phyloP scores from a whole-genome alignment of 1,140 invertebrate species.

The Drosophila pachea region DNA sequence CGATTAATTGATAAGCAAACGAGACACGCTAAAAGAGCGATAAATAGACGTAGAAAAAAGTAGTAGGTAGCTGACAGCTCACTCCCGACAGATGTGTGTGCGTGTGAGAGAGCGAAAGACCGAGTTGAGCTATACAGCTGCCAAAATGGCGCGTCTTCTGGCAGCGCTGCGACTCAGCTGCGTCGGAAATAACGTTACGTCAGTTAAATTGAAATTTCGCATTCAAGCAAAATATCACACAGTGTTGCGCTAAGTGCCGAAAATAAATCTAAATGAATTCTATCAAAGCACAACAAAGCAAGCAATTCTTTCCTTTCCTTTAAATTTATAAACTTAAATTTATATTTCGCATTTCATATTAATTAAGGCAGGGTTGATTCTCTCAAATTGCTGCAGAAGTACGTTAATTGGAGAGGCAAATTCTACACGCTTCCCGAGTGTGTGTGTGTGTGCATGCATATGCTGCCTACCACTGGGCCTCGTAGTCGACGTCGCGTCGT shows the following conservation, averaged over 20 bases:
- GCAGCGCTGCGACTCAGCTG: slow-evolving; percentile 3
- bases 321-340: slow-evolving; percentile 16
- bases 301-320: no score
- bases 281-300: not conserved
- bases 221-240: not conserved
- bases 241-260: not conserved
- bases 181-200: slow-evolving; percentile 53
- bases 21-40: slow-evolving; percentile 44
- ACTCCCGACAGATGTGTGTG: not conserved
- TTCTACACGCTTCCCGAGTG: slow-evolving; percentile 15
- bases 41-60: slow-evolving; percentile 31
- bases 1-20: slow-evolving; percentile 63
- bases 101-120: not conserved
- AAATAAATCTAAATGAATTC: slow-evolving; percentile 45
- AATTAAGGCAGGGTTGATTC: slow-evolving; percentile 17
- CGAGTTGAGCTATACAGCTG: not conserved
- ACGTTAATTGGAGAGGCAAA: slow-evolving; percentile 53
- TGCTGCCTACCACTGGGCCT: slow-evolving; percentile 19
- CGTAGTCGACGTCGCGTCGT: slow-evolving; percentile 46
- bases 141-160: slow-evolving; percentile 31
- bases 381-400: slow-evolving; percentile 43
- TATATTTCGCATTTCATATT: not conserved
- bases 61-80: slow-evolving; percentile 13
- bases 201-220: slow-evolving; percentile 18
- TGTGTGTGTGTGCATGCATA: slow-evolving; percentile 3